Evolutionary conservation across 2,113 vertebrate genomes (phyloP).

Genomic region (Brachyhypopomus gauderio): DNA sequence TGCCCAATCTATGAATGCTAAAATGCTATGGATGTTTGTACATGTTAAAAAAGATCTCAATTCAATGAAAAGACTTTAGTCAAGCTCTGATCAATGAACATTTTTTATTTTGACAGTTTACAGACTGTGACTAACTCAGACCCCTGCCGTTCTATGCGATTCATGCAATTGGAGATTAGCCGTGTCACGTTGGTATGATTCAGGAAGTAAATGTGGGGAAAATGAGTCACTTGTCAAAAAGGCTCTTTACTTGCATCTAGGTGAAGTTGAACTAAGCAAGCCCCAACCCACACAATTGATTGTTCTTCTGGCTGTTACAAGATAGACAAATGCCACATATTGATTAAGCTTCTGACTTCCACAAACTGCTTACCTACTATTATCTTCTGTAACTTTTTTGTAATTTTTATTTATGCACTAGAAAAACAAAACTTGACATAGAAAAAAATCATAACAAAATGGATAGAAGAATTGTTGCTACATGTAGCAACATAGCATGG

Average conservation of each 20-base stretch:
- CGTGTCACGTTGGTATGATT: background rate
- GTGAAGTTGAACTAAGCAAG: background rate
- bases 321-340: background rate
- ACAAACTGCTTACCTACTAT: no score
- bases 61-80: no score
- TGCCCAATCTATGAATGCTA: background rate
- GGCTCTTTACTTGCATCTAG: background rate
- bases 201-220: background rate
- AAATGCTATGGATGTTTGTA: background rate
- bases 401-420: no score
- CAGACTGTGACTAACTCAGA: background rate
- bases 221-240: background rate
- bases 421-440: no score
- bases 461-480: no score
- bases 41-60: background rate
- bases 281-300: background rate
- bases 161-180: background rate
- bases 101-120: background rate
- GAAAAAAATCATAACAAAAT: no score
- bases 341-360: background rate
- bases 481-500: no score
- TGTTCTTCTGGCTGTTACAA: constrained; percentile 1
- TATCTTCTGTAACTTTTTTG: no score
- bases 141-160: background rate
- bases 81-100: background rate